phyloP scores from a whole-genome alignment of 2,113 vertebrate genomes.

The Charadrius vociferus region DNA sequence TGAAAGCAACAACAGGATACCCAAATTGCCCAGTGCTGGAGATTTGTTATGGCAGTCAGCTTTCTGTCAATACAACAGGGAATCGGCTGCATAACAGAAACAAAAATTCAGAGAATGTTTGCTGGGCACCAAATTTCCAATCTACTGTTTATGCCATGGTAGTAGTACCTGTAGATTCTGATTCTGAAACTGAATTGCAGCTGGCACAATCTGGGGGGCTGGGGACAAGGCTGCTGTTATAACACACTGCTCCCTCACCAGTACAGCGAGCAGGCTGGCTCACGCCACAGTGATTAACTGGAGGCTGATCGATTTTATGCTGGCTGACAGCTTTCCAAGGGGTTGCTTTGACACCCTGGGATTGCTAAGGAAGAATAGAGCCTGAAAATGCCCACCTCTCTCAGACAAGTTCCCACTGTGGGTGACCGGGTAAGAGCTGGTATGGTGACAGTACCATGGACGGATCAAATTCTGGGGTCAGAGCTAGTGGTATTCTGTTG shows the following conservation, averaged over 20 bases:
- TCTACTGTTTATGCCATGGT: neutral
- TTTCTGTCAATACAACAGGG: neutral
- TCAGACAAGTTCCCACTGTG: neutral
- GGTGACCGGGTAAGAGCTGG: too few relatives aligned
- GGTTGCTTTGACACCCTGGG: neutral
- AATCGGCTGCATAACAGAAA: neutral
- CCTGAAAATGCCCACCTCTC: neutral
- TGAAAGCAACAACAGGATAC: conserved; percentile 40
- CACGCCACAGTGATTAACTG: neutral
- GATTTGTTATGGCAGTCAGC: conserved; percentile 11
- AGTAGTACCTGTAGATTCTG: neutral
- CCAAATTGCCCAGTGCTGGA: neutral
- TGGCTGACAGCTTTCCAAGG: neutral
- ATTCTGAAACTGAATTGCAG: neutral
- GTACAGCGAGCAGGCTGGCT: neutral
- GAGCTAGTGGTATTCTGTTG: neutral
- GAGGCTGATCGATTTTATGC: neutral
- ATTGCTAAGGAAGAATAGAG: neutral
- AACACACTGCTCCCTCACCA: neutral
- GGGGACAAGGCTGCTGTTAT: neutral
- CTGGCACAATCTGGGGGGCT: neutral
- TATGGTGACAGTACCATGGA: neutral
- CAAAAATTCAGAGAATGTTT: neutral
- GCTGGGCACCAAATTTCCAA: neutral
- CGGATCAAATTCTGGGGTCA: neutral